phyloP scores from a whole-genome alignment of 2,888 invertebrate genomes.

The Noctua janthina region DNA sequence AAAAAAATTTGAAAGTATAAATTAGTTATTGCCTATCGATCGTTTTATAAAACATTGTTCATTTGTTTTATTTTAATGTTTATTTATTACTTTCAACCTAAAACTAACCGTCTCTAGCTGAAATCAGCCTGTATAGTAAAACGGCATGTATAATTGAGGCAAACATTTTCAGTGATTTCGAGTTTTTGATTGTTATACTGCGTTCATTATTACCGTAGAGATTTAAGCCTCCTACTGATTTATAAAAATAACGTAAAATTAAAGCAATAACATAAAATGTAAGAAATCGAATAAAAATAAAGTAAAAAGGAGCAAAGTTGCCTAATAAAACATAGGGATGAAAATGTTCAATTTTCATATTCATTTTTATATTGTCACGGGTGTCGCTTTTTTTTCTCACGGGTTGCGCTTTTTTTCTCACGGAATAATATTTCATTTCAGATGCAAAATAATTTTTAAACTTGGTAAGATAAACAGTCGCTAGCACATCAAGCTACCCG shows the following conservation, averaged over 20 bases:
- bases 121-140: background rate
- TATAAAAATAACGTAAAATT: background rate
- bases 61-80: background rate
- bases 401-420: too few species aligned
- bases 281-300: background rate
- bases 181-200: slow-evolving; percentile 13
- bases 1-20: background rate
- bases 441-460: too few species aligned
- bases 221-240: background rate
- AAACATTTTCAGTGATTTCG: background rate
- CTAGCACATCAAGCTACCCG: too few species aligned
- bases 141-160: background rate
- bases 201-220: slow-evolving; percentile 6
- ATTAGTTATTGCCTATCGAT: background rate
- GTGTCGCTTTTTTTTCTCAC: too few species aligned
- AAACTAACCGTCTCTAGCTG: background rate
- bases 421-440: too few species aligned
- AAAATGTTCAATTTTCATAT: too few species aligned
- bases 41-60: background rate
- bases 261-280: background rate
- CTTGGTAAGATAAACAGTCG: too few species aligned
- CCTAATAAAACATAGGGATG: background rate
- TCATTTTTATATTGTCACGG: too few species aligned
- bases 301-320: background rate
- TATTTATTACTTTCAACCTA: background rate